phyloP scores from a whole-genome alignment of 2,797 vertebrate genomes.

The Amniataba percoides region DNA sequence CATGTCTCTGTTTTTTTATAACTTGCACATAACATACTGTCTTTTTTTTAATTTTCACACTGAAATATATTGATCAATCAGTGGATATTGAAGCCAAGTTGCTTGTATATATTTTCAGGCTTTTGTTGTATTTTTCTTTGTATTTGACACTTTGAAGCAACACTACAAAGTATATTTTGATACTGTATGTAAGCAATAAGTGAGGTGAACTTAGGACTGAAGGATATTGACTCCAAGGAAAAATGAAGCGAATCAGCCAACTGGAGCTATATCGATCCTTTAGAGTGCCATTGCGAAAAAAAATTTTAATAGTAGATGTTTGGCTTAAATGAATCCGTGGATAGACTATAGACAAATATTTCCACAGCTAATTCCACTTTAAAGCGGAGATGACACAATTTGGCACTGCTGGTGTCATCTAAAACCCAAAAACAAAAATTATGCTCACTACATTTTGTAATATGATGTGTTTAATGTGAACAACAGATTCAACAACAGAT shows the following conservation, averaged over 20 bases:
- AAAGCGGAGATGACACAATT: not conserved
- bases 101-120: not conserved
- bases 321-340: not conserved
- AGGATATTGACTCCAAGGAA: not conserved
- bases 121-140: not conserved
- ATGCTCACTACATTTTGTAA: constrained; percentile 9
- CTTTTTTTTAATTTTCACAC: not conserved
- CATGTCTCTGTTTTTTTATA: not conserved
- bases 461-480: constrained; percentile 26
- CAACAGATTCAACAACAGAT: constrained; percentile 15
- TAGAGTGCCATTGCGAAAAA: not conserved
- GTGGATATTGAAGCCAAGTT: not conserved
- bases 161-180: not conserved
- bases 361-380: not conserved
- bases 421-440: constrained; percentile 1
- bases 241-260: not conserved
- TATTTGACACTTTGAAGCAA: not conserved
- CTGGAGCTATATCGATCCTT: not conserved
- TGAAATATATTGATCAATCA: not conserved
- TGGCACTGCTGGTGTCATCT: constrained; percentile 2
- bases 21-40: no score
- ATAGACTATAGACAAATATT: not conserved
- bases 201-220: not conserved
- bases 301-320: not conserved
- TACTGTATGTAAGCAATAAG: no score